Conservation (phyloP, 2,888 invertebrate species). For the Onchidella celtica region DNA sequence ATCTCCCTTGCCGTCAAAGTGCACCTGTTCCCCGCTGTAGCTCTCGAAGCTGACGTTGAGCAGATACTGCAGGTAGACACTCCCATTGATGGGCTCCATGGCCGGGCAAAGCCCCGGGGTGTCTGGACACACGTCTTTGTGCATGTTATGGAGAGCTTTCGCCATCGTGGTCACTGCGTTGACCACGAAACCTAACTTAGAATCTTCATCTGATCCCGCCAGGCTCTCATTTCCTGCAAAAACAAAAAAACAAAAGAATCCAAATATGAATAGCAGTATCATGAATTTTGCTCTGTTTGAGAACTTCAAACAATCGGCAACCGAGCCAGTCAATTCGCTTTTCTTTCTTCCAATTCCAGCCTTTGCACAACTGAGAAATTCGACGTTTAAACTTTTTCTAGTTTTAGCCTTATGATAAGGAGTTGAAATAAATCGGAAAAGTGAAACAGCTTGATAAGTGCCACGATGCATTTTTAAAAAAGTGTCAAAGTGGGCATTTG, state of each 20-base stretch:
- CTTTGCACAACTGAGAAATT: too few species aligned
- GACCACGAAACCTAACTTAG: slow-evolving; percentile 89
- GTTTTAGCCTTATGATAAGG: too few species aligned
- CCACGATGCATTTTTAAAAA: too few species aligned
- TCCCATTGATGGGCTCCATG: slow-evolving; percentile 87
- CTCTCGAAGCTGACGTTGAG: slow-evolving; percentile 86
- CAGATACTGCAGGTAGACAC: slow-evolving; percentile 85
- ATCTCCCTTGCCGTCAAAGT: slow-evolving; percentile 88
- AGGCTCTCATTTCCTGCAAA: slow-evolving; percentile 84
- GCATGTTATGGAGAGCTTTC: slow-evolving; percentile 87
- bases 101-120: slow-evolving; percentile 83
- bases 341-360: too few species aligned
- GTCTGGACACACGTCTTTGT: slow-evolving; percentile 83
- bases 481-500: too few species aligned
- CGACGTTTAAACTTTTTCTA: too few species aligned
- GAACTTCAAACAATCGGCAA: too few species aligned
- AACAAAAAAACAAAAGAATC: neutral
- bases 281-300: too few species aligned
- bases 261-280: too few species aligned
- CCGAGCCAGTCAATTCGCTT: too few species aligned
- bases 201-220: slow-evolving; percentile 83
- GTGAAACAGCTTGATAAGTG: too few species aligned
- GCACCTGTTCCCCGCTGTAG: slow-evolving; percentile 84
- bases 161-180: slow-evolving; percentile 90
- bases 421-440: too few species aligned